Evolutionary conservation across 1,140 invertebrate species (phyloP).

Genomic region (Drosophila paulistorum): DNA sequence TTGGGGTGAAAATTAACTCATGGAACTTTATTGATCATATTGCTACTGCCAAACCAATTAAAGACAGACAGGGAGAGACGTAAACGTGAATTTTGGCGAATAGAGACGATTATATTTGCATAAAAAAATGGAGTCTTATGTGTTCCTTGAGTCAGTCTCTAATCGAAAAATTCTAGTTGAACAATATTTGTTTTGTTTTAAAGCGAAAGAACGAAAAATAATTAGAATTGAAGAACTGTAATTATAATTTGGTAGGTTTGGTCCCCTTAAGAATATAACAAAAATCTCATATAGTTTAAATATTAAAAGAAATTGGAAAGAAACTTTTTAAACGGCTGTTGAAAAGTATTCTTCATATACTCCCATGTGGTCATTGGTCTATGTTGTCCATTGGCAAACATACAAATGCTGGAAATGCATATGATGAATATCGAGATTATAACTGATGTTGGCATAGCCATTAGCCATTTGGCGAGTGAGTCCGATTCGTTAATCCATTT

Average conservation of each 20-base stretch:
- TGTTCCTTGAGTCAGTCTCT: too few relatives aligned
- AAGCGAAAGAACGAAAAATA: too few relatives aligned
- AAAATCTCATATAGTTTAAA: neutral
- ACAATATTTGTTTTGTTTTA: too few relatives aligned
- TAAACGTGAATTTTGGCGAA: neutral
- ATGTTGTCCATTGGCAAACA: neutral
- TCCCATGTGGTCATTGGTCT: neutral
- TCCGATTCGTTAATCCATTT: neutral
- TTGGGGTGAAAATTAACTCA: constrained; percentile 26
- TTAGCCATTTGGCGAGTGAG: neutral
- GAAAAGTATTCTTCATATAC: neutral
- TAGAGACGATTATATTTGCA: neutral
- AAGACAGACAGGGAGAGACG: neutral
- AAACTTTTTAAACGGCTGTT: neutral
- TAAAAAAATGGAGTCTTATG: neutral
- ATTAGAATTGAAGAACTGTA: too few relatives aligned
- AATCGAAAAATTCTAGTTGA: too few relatives aligned
- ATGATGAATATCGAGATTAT: neutral
- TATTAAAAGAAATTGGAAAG: neutral
- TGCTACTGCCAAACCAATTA: neutral
- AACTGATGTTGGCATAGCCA: neutral
- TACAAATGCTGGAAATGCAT: neutral
- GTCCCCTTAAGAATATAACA: neutral
- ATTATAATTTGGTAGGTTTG: too few relatives aligned
- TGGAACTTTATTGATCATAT: neutral